Evolutionary conservation across 2,888 invertebrate genomes (phyloP), one percentile per base, ranked within the genome.

Genomic region (Ypsolopha sequella): DNA sequence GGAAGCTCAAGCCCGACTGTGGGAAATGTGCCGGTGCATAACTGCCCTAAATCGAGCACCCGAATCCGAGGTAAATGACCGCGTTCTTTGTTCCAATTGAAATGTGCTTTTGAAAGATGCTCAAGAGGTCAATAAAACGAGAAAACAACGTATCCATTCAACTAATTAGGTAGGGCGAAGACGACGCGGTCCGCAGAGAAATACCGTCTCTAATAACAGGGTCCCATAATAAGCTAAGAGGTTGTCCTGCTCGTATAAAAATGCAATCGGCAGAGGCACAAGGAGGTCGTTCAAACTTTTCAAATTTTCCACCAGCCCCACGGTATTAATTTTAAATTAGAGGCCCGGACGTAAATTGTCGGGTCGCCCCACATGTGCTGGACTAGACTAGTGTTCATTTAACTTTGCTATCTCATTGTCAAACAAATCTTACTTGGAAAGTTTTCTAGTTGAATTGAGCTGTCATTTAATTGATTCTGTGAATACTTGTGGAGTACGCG

Each of bases 221-320:
- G 73, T 74, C 76, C 75, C 74, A 75, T 82, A 80, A 84, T 82
- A 82, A 85, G 80, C 81, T 80, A 81, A 80, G 78, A 78, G 81
- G 77, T 76, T 79, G 79, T 80, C 76, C 78, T 77, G 64, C 71
- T 74, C 67, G 38, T 80, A 80, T 77, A 82, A 82, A 84, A 82
- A 82, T 82, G 80, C 81, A 80, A 80, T 80, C 76, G 78, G 65
- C 71, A 69, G 66, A 74, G 66, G 63, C 73, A 64, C 67, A 70
- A 61, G 70, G 73, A 68, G 69, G 73, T 78, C 81, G 80, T 82
- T 78, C 64, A 80, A 85, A 85, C 85, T 86, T 86, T 85, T 84
- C 76, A 82, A 82, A 85, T 86, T 82, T 84, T 76, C 84, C 73
- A 74, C 75, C 68, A 11, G 47, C 35, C 68, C 70, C 65, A 66